phyloP scores from a whole-genome alignment of 1,140 invertebrate genomes.

The Sinonovacula constricta region DNA sequence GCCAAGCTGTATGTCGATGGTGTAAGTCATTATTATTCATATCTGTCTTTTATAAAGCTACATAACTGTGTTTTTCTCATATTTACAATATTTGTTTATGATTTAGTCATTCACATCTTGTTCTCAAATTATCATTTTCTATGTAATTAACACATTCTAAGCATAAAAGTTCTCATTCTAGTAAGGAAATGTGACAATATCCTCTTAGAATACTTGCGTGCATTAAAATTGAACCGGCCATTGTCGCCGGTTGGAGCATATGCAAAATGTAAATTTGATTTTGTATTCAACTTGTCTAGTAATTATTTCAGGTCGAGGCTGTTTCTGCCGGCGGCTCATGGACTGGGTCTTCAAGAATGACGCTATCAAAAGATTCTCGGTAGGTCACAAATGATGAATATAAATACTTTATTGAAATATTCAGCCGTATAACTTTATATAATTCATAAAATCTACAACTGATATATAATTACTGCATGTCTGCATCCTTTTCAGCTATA shows the following conservation, averaged over 20 bases:
- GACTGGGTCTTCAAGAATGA: slow-evolving; percentile 14
- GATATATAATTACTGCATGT: background rate
- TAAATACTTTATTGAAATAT: background rate
- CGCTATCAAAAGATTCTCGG: background rate
- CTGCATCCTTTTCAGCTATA: background rate
- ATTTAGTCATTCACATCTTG: background rate
- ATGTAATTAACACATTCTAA: too few species aligned
- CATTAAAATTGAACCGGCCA: too few species aligned
- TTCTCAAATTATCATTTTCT: background rate
- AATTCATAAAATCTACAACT: background rate
- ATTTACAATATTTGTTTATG: background rate
- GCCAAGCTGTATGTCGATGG: slow-evolving; percentile 41
- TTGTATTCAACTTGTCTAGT: background rate
- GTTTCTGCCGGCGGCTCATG: slow-evolving; percentile 1
- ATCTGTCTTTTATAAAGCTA: background rate
- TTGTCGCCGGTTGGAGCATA: background rate
- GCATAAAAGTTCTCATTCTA: too few species aligned
- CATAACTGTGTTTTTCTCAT: background rate
- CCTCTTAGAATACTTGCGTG: too few species aligned
- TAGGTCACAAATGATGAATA: slow-evolving; percentile 27
- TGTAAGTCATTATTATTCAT: slow-evolving; percentile 9
- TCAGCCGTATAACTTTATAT: background rate
- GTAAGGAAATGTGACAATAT: too few species aligned
- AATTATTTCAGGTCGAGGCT: background rate
- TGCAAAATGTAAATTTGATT: background rate